Conservation (phyloP, 2,888 invertebrate species). For the Candidula unifasciata region DNA sequence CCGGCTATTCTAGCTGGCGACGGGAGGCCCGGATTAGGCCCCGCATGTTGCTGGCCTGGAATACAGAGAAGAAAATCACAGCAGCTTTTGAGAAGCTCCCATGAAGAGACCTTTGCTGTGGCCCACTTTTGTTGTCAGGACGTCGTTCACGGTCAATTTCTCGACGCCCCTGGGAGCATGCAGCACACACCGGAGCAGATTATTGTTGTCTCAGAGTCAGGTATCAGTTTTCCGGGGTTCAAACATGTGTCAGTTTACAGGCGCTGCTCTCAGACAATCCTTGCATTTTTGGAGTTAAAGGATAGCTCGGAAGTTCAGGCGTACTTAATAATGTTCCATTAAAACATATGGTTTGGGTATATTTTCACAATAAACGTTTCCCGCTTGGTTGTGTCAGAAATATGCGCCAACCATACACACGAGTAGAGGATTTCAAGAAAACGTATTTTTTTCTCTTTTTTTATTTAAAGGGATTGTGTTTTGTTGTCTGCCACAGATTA, state of each 20-base stretch:
- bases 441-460: neutral
- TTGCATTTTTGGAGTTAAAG: neutral
- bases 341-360: conserved; percentile 5
- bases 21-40: conserved; percentile 37
- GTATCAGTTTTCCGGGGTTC: conserved; percentile 28
- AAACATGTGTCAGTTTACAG: conserved; percentile 38
- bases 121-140: neutral
- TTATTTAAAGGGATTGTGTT: neutral
- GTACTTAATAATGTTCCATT: neutral
- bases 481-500: neutral
- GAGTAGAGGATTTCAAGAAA: too few species aligned
- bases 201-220: conserved; percentile 31
- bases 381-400: neutral
- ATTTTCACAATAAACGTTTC: conserved; percentile 20
- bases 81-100: conserved; percentile 29
- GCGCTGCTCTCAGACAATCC: neutral
- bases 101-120: neutral
- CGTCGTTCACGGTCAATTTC: conserved; percentile 40
- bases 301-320: neutral
- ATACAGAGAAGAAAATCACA: neutral
- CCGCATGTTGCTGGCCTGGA: conserved; percentile 15
- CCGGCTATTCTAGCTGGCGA: conserved; percentile 13
- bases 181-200: conserved; percentile 34
- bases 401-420: neutral
- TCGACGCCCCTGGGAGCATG: conserved; percentile 24